Conservation (phyloP, 2,113 vertebrate species). For the Chlorodrepanis virens region DNA sequence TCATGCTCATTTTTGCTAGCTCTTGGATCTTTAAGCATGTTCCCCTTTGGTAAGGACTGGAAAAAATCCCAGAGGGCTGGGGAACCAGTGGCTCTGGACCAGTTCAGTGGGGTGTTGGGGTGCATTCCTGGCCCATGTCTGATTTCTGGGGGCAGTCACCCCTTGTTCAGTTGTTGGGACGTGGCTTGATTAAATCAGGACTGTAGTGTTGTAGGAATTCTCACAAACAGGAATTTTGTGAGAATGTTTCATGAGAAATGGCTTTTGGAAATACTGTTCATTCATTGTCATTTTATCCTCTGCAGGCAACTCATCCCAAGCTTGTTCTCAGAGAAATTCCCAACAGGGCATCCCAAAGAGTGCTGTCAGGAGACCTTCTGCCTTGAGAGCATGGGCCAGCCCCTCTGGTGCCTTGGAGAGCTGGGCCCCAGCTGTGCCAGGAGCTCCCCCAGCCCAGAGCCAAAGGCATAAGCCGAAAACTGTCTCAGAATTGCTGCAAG, state of each 20-base stretch:
- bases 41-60: not conserved
- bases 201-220: not conserved
- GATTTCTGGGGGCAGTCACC: not conserved
- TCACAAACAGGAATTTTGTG: not conserved
- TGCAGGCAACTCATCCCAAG: not conserved
- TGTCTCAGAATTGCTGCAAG: constrained; percentile 70
- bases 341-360: not conserved
- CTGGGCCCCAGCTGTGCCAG: fast-evolving
- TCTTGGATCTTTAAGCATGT: not conserved
- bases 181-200: not conserved
- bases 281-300: not conserved
- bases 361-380: not conserved
- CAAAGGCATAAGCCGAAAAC: constrained; percentile 69
- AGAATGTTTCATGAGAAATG: not conserved
- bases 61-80: not conserved
- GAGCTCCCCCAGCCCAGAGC: not conserved
- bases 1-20: not conserved
- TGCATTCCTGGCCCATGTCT: not conserved
- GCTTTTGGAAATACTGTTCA: not conserved
- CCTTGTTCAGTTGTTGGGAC: not conserved
- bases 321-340: not conserved
- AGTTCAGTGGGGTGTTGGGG: not conserved
- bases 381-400: not conserved
- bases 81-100: not conserved
- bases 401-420: fast-evolving